A percentile compares a stretch with the other conserved stretches of the same genome.
phyloP scores from a whole-genome alignment of 2,888 invertebrate genomes.

The Ptilodon capucinus region DNA sequence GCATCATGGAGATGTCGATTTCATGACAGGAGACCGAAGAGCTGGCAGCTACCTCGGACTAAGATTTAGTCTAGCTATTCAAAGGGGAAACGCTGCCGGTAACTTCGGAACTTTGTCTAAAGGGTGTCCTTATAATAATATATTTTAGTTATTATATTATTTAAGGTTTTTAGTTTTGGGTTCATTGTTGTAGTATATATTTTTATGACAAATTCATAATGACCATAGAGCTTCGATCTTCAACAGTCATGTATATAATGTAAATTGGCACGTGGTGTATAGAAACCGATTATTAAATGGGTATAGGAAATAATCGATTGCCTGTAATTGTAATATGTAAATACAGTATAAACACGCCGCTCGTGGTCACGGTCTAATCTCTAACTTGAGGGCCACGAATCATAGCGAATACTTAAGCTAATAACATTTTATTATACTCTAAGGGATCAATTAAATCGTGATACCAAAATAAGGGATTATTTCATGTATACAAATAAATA shows the following conservation, averaged over 20 bases:
- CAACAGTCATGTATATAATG: constrained; percentile 12
- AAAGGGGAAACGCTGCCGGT: too few relatives aligned
- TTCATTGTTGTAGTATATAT: too few relatives aligned
- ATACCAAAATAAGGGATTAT: too few relatives aligned
- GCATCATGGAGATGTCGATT: too few relatives aligned
- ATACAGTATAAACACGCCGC: constrained; percentile 28
- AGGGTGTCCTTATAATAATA: too few relatives aligned
- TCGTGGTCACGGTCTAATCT: constrained; percentile 37
- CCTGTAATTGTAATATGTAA: constrained; percentile 36
- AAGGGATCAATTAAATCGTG: background rate
- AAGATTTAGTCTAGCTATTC: too few relatives aligned
- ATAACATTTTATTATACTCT: background rate
- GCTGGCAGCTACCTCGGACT: too few relatives aligned
- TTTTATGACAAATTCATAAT: constrained; percentile 14
- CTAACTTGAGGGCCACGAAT: constrained; percentile 10
- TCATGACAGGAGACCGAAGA: too few relatives aligned
- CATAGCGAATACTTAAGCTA: background rate
- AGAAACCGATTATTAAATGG: constrained; percentile 31
- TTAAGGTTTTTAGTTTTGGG: too few relatives aligned
- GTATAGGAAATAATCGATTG: constrained; percentile 30
- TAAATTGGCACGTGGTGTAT: constrained; percentile 31
- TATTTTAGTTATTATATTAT: too few relatives aligned
- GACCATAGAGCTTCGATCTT: constrained; percentile 4
- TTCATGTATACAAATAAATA: too few relatives aligned
- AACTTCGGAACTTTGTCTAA: too few relatives aligned